A percentile compares a stretch with the other conserved stretches of the same genome.
phyloP scores from a whole-genome alignment of 2,113 vertebrate genomes.

The Saguinus midas region DNA sequence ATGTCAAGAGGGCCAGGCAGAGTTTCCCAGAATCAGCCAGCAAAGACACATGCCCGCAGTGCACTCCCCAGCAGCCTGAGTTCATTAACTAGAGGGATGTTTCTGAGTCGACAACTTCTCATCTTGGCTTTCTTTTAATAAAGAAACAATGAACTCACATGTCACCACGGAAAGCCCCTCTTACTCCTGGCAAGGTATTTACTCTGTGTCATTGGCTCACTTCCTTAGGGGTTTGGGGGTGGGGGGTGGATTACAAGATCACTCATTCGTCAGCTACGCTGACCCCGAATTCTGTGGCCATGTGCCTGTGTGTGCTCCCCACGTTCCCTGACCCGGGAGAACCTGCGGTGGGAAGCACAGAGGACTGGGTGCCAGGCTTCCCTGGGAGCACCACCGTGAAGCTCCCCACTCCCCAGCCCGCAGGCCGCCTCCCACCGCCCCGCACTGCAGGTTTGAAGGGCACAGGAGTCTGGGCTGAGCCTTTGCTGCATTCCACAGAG shows the following conservation, averaged over 20 bases:
- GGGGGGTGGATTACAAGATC: background rate
- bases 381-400: constrained; percentile 54
- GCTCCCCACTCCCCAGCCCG: constrained; percentile 29
- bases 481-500: constrained; percentile 78
- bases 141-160: background rate
- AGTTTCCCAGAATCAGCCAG: constrained; percentile 22
- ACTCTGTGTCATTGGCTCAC: background rate
- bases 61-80: background rate
- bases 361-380: background rate
- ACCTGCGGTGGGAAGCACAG: background rate
- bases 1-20: fast-evolving
- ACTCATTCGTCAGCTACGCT: fast-evolving
- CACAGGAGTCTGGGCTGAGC: constrained; percentile 43
- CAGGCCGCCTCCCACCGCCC: constrained; percentile 46
- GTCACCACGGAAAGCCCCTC: background rate
- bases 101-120: constrained; percentile 22
- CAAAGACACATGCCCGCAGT: constrained; percentile 42
- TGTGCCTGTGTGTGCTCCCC: fast-evolving
- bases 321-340: background rate
- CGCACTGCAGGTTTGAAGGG: background rate
- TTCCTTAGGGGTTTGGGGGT: fast-evolving
- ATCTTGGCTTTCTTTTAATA: background rate
- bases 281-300: fast-evolving
- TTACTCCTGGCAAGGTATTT: background rate
- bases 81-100: background rate